Conservation (phyloP, 2,797 vertebrate genomes). For the Oryzias dopingdopingensis region DNA sequence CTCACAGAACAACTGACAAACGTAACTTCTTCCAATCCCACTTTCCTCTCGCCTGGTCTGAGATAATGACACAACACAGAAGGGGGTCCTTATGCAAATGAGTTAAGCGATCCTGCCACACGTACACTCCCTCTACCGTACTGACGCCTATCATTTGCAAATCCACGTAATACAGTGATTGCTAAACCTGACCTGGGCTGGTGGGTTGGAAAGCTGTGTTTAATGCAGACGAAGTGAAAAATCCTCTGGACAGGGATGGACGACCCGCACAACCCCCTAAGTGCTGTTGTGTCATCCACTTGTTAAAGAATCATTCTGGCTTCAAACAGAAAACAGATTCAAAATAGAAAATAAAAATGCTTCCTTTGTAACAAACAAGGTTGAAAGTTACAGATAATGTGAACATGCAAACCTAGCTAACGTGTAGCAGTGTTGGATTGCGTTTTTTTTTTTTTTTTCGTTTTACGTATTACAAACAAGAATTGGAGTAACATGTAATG, state of each 20-base stretch:
- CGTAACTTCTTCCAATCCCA: constrained; percentile 34
- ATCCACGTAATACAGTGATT: constrained; percentile 48
- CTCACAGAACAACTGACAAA: constrained; percentile 56
- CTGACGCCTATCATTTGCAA: constrained; percentile 44
- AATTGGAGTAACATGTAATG: too few species aligned
- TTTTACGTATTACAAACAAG: too few species aligned
- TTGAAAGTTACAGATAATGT: too few species aligned
- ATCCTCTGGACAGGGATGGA: constrained; percentile 10
- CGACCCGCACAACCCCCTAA: not conserved
- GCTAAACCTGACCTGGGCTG: constrained; percentile 31
- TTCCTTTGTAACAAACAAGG: too few species aligned
- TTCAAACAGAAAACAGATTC: constrained; percentile 13
- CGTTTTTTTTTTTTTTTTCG: too few species aligned
- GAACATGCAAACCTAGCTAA: too few species aligned
- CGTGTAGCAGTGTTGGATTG: too few species aligned
- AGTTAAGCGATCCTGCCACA: constrained; percentile 29
- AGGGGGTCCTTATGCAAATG: constrained; percentile 70
- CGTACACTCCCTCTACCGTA: not conserved
- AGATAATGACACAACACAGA: constrained; percentile 52
- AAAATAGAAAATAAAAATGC: constrained; percentile 23
- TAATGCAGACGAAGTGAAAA: constrained; percentile 52
- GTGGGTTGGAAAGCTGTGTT: constrained; percentile 42
- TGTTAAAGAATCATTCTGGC: constrained; percentile 20
- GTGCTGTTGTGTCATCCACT: not conserved
- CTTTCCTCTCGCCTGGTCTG: constrained; percentile 24